These are phyloP conservation scores for Deilephila porcellus DNA, from an alignment of 2,888 invertebrate genomes.

Conservation along the genomic window DNA sequence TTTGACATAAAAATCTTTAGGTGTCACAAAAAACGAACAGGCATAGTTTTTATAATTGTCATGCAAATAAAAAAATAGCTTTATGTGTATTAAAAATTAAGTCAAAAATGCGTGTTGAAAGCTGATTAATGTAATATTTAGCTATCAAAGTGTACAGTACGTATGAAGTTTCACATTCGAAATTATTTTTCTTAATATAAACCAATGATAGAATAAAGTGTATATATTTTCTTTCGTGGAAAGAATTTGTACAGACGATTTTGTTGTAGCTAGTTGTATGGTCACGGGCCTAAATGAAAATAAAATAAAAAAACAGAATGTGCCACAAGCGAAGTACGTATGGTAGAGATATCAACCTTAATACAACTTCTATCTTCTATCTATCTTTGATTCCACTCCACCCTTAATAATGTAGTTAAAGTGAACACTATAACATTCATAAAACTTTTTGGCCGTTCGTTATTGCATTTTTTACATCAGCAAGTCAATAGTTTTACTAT, in stretches of 20 bases:
- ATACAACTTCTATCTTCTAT: not conserved
- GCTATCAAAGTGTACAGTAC: constrained; percentile 61
- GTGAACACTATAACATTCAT: too few species aligned
- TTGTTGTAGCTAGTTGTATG: constrained; percentile 49
- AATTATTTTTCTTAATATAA: constrained; percentile 67
- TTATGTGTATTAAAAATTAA: constrained; percentile 47
- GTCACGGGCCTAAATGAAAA: constrained; percentile 48
- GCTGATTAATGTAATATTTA: constrained; percentile 44
- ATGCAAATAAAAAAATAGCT: constrained; percentile 53
- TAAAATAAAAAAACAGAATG: not conserved
- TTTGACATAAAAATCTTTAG: not conserved
- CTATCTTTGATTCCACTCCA: not conserved
- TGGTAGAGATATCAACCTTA: not conserved
- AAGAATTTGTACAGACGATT: constrained; percentile 61
- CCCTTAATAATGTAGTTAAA: too few species aligned
- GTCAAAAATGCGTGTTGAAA: constrained; percentile 42
- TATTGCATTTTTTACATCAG: too few species aligned
- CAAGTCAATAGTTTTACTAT: not conserved
- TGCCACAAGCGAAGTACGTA: not conserved
- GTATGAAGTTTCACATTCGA: constrained; percentile 55
- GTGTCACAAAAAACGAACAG: constrained; percentile 31
- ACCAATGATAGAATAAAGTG: constrained; percentile 56
- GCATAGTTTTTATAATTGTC: constrained; percentile 44
- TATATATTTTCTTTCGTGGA: constrained; percentile 57
- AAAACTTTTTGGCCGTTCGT: too few species aligned